Base-by-base conservation (phyloP, 1,140 invertebrate species). In the Drosophila yakuba region DNA sequence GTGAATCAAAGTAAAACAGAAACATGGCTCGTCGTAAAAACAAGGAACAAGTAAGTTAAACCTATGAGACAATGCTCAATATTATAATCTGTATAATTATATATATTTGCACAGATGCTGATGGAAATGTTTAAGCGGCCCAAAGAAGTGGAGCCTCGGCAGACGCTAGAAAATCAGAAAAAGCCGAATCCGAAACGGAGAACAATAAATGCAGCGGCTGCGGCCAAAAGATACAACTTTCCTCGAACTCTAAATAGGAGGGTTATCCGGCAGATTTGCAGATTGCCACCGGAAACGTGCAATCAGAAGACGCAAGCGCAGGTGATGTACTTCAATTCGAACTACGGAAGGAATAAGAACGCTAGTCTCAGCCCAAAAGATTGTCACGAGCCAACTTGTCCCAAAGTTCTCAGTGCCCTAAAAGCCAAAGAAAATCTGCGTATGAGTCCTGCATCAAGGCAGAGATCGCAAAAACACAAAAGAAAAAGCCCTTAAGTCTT, bases 311-410 rank as follows among this genome's bases (percentile, higher is more conserved):
- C 4, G 0, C 2, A 23, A 15, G 77, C 77, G 1, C 41, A 59
- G 25, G 41, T 80, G 1, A 62, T 69, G 36, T 80, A 80, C 14
- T 39, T 43, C 0, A 80, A 80, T 23, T 14, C 52, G 0, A 50
- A 48, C 0, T 80, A 79, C 10, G 39, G 14, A n/a, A 35, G n/a
- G 25, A 1, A 1, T 2, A 5, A 28, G 12, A 47, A 17, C 25
- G 12, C 58, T 10, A 15, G 17, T 7, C 14, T 10, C n/a, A 8
- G 28, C 23, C 14, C 4, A 2, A 2, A 5, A 36, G 12, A 20
- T 41, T 62, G 20, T 7, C 32, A 79, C 11, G 36, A 50, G 4
- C 35, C 43, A 11, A 14, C 7, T 11, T 28, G 41, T 20, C 58
- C 11, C 12, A 35, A 35, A 35, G 3, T 2, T 5, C 2, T 5